These are phyloP conservation scores for Trididemnum nubilum DNA, from an alignment of 23 tunicate species.

Conservation along the genomic window DNA sequence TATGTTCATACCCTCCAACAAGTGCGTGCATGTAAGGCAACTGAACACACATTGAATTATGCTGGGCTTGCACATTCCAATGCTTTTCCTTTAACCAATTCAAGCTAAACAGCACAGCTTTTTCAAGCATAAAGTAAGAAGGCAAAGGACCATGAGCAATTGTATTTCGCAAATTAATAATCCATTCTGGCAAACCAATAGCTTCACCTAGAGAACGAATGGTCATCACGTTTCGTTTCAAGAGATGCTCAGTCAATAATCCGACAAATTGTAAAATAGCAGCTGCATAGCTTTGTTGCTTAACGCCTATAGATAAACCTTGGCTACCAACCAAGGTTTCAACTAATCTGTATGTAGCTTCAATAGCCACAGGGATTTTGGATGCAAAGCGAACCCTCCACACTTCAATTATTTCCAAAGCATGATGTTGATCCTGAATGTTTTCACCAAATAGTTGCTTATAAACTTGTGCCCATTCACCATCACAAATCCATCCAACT, in stretches of 20 bases:
- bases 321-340: slow-evolving; percentile 14
- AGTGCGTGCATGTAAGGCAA: neutral
- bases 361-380: slow-evolving; percentile 71
- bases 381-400: slow-evolving; percentile 55
- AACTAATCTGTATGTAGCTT: slow-evolving; percentile 54
- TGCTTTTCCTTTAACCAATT: slow-evolving; percentile 59
- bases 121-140: slow-evolving; percentile 33
- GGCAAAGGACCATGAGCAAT: slow-evolving; percentile 51
- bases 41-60: neutral
- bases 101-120: slow-evolving; percentile 47
- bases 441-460: slow-evolving; percentile 43
- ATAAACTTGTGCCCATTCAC: slow-evolving; percentile 62
- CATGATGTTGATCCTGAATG: slow-evolving; percentile 22
- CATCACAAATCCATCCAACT: slow-evolving; percentile 57
- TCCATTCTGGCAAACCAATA: slow-evolving; percentile 82
- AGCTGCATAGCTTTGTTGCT: slow-evolving; percentile 37
- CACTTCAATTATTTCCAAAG: slow-evolving; percentile 38
- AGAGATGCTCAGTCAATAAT: slow-evolving; percentile 45
- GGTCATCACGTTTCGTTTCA: slow-evolving; percentile 4
- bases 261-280: slow-evolving; percentile 69
- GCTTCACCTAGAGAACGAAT: slow-evolving; percentile 50
- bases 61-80: slow-evolving; percentile 33
- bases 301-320: slow-evolving; percentile 1
- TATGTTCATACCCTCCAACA: neutral
- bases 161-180: slow-evolving; percentile 53